Base-by-base conservation (phyloP, 2,113 vertebrate species). In the Pterocles gutturalis region DNA sequence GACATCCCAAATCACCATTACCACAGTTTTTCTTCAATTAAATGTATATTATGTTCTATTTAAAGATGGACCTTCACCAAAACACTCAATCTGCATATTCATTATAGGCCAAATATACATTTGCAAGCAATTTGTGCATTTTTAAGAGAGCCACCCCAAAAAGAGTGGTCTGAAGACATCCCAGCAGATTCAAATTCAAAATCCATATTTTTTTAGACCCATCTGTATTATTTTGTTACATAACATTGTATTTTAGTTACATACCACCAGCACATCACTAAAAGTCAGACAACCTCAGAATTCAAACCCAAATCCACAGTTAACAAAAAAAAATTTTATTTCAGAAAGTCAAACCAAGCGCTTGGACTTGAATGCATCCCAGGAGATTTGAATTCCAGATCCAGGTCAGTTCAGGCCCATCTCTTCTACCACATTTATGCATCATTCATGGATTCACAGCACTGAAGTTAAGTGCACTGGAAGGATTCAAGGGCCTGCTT, bases 401-500 rank as follows among this genome's bases (percentile, higher is more conserved):
- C 86, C 94, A 96, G 96, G 92, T 95, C 94, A 95, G 86, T 78
- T 95, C 82, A 96, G 93, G 90, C 85, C 92, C 95, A 93, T 87
- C 84, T 97, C 97, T 97, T 95, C 83, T 38, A 95, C 54, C 46
- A 90, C 71, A 93, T 57, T 86, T 93, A 94, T 26, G 75, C 57
- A 94, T 53, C 75, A 97, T 41, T 93, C 80, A 94, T 13, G 77
- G 91, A 91, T 90, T 96, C 92, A 96, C 75, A 84, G 87, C 94
- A 96, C 89, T 46, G 77, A 65, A 62, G 87, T 54, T 95, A 90
- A 94, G 57, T 5, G 41, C 69, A 93, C 64, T 70, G 93, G 89
- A 92, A 96, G 67, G 70, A 83, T 90, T 96, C 87, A 87, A 92
- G 95, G 53, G 97, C 98, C 98, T 97, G 98, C 99, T 99, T 99